These are phyloP conservation scores for Vidua macroura DNA, from an alignment of 2,113 vertebrate species.

Conservation along the genomic window DNA sequence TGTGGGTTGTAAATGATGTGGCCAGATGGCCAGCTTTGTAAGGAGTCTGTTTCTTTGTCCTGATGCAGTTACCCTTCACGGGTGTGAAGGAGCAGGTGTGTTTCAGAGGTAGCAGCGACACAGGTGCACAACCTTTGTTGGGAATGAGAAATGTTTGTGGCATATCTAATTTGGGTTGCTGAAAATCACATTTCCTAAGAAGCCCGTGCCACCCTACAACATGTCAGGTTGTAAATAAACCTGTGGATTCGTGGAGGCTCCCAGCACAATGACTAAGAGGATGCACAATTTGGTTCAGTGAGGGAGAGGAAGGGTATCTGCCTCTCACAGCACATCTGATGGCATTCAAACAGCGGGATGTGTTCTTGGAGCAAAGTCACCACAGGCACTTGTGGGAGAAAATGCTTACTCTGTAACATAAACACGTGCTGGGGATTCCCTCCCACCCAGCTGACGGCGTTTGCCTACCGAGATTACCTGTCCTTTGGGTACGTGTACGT, in stretches of 20 bases:
- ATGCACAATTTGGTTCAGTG: neutral
- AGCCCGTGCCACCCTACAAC: neutral
- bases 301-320: neutral
- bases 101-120: neutral
- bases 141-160: neutral
- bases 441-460: slow-evolving; percentile 82
- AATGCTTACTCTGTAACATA: neutral
- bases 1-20: rapidly evolving
- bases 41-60: neutral
- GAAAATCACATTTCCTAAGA: neutral
- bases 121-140: neutral
- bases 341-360: neutral
- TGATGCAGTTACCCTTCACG: too few relatives aligned
- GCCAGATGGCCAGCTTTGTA: neutral
- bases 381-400: rapidly evolving
- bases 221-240: neutral
- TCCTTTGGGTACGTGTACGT: slow-evolving; percentile 92
- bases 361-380: neutral
- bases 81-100: neutral
- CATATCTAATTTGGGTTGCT: neutral
- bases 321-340: neutral
- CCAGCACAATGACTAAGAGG: rapidly evolving
- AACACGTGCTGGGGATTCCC: rapidly evolving
- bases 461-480: slow-evolving; percentile 89
- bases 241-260: neutral